Evolutionary conservation across 2,113 vertebrate species (phyloP).

Genomic region (Phodopus roborovskii): DNA sequence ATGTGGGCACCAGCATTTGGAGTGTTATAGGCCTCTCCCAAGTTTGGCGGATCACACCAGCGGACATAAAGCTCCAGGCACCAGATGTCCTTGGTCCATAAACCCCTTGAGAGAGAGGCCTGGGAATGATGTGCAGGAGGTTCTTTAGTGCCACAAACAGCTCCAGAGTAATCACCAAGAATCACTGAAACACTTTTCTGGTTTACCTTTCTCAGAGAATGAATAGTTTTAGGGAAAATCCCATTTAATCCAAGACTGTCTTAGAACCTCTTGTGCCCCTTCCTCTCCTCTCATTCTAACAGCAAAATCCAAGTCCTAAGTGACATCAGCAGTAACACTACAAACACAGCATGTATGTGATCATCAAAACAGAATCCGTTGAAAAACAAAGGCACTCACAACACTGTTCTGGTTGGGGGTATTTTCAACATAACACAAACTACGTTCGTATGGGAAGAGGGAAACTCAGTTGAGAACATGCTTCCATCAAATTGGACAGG

Average conservation of each 20-base stretch:
- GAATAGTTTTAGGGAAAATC: not conserved
- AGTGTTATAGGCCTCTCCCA: slow-evolving; percentile 83
- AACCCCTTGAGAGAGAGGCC: slow-evolving; percentile 72
- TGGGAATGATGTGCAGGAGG: slow-evolving; percentile 66
- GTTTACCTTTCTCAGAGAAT: not conserved
- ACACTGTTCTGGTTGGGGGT: not conserved
- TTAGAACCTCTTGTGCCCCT: not conserved
- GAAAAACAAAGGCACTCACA: not conserved
- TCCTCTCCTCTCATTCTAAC: not conserved
- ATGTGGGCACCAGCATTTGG: slow-evolving; percentile 75
- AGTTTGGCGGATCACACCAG: slow-evolving; percentile 82
- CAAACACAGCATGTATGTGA: not conserved
- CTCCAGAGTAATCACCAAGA: not conserved
- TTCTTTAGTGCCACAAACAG: not conserved
- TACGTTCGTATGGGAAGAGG: not conserved
- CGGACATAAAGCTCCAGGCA: slow-evolving; percentile 85
- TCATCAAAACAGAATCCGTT: not conserved
- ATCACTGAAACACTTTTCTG: not conserved
- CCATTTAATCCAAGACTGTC: not conserved
- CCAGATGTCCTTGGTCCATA: slow-evolving; percentile 86
- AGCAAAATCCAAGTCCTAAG: not conserved
- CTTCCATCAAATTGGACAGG: not conserved
- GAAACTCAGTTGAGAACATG: not conserved
- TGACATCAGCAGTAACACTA: not conserved
- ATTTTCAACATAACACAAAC: not conserved